Base-by-base conservation (phyloP, 92 coral and sea anemone genomes). In the Zoanthus sociatus region DNA sequence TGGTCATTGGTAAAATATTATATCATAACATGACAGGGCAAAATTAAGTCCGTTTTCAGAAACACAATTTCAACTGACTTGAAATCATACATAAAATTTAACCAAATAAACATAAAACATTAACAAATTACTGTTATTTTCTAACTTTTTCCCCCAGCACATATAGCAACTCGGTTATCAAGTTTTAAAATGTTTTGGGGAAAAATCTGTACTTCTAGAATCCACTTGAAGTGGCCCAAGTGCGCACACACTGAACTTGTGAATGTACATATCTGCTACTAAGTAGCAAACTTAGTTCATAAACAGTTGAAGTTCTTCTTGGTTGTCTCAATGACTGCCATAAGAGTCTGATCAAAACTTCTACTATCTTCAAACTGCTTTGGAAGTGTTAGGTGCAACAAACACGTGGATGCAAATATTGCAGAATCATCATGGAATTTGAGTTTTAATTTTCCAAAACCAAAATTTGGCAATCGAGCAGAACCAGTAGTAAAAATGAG, bases 401-500 rank as follows among this genome's bases (percentile, higher is more conserved):
- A 50, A 50, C 93, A 90, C 0, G 93, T 86, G 0, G 90, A 90
- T 1, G 90, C 56, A 71, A 78, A 79, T 4, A 90, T 86, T 2
- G 90, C 73, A 46, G 26, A 12, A 21, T 8, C 54, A 20, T 86
- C 83, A 73, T 60, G 77, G 74, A 86, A 90, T 46, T 56, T 76
- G 0, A 86, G 16, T 51, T 67, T 69, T 42, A 90, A 86, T n/a
- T 15, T 78, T n/a, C 90, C 90, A 10, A 86, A 69, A 2, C 93
- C 90, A 90, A 86, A 86, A 9, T 86, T 67, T 82, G 93, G 90
- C 16, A 90, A 10, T 37, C 83, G 79, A 61, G 93, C 87, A 17
- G 90, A 60, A 53, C 93, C 90, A 78, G 90, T 90, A 0, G 93
- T 83, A 86, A 86, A 86, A 46, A 17, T 75, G 31, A 90, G 83